phyloP scores from a whole-genome alignment of 2,888 invertebrate species.

The Elgonia sp. region DNA sequence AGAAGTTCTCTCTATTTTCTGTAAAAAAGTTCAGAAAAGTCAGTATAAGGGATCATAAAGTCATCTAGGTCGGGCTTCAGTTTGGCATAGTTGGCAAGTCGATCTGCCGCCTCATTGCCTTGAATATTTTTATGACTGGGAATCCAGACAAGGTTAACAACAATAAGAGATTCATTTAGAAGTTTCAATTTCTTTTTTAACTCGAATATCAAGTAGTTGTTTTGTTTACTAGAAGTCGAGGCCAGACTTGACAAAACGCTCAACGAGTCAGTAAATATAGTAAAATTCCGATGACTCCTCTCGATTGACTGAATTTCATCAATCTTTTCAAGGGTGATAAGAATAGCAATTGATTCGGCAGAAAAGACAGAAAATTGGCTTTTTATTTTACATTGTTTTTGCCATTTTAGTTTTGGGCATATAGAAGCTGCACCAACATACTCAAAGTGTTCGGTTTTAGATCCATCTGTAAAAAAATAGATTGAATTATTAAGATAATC shows the following conservation, averaged over 20 bases:
- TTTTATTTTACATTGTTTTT: neutral
- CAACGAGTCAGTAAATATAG: slow-evolving; percentile 13
- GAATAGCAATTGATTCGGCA: slow-evolving; percentile 17
- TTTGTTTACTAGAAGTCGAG: too few species aligned
- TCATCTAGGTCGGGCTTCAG: neutral
- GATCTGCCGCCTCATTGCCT: neutral
- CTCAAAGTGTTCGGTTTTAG: neutral
- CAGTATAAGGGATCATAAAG: neutral
- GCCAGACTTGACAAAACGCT: slow-evolving; percentile 8
- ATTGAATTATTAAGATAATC: neutral
- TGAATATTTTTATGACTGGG: neutral
- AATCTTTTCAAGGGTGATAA: neutral
- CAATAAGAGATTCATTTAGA: too few species aligned
- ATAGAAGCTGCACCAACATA: slow-evolving; percentile 7
- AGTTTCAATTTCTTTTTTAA: neutral
- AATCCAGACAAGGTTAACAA: slow-evolving; percentile 27
- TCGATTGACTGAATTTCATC: neutral
- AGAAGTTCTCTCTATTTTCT: neutral
- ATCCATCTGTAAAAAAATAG: slow-evolving; percentile 33
- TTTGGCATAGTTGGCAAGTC: neutral
- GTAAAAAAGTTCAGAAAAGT: neutral
- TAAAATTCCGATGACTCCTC: neutral
- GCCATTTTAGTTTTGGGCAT: slow-evolving; percentile 11
- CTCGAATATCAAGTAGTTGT: neutral
- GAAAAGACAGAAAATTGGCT: slow-evolving; percentile 20